Evolutionary conservation across 2,888 invertebrate genomes (phyloP).

Genomic region (Leptinotarsa tumamoca): DNA sequence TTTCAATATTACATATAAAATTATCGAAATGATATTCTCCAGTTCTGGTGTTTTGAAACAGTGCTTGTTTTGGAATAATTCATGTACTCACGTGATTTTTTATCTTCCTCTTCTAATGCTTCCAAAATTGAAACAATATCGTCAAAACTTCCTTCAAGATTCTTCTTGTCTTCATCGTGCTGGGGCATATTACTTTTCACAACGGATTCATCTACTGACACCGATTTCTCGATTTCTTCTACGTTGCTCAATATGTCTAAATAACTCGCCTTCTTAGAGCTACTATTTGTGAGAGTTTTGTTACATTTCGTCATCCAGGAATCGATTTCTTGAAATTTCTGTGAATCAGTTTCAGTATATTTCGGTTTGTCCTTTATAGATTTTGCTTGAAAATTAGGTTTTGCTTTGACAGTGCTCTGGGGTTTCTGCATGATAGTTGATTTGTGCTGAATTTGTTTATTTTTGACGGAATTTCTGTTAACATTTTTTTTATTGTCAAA

Average conservation of each 20-base stretch:
- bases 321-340: conserved; percentile 52
- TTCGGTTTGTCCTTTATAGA: conserved; percentile 22
- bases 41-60: no score
- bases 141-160: conserved; percentile 60
- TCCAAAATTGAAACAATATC: conserved; percentile 67
- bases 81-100: conserved; percentile 62
- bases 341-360: conserved; percentile 35
- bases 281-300: neutral
- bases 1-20: no score
- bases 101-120: conserved; percentile 66
- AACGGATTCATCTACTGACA: conserved; percentile 33
- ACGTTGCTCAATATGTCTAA: conserved; percentile 57
- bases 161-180: conserved; percentile 49
- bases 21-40: no score
- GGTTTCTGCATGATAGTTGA: conserved; percentile 42
- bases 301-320: conserved; percentile 58
- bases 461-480: no score
- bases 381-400: neutral
- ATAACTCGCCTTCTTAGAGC: conserved; percentile 53
- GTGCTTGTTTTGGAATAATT: no score
- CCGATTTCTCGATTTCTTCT: conserved; percentile 51
- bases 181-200: conserved; percentile 48
- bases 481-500: neutral
- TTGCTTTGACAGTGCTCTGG: neutral
- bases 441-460: conserved; percentile 31